Evolutionary conservation across 2,888 invertebrate species (phyloP).

Genomic region (Euplagia quadripunctaria): DNA sequence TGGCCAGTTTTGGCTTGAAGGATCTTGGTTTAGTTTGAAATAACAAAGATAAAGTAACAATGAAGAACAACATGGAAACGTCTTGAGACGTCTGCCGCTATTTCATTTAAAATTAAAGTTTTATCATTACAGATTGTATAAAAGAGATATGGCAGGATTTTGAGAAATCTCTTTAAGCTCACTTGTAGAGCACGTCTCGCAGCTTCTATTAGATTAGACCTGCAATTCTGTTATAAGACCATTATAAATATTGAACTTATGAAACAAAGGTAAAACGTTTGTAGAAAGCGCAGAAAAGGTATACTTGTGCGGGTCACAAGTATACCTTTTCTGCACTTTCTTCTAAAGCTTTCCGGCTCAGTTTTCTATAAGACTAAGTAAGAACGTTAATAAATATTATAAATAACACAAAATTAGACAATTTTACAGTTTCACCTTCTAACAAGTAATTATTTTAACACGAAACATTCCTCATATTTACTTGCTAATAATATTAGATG

Average conservation of each 20-base stretch:
- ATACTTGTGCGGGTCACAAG: neutral
- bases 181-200: slow-evolving; percentile 49
- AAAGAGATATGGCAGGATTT: slow-evolving; percentile 44
- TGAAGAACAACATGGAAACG: slow-evolving; percentile 24
- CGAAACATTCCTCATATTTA: neutral
- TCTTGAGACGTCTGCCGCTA: slow-evolving; percentile 31
- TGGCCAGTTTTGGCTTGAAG: neutral
- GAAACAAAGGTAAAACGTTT: slow-evolving; percentile 31
- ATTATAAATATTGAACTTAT: slow-evolving; percentile 52
- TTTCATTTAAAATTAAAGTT: slow-evolving; percentile 54
- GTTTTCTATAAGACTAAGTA: slow-evolving; percentile 24
- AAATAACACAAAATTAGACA: neutral
- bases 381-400: neutral
- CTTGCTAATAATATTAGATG: neutral
- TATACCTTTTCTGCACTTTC: too few species aligned
- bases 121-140: slow-evolving; percentile 57
- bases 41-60: slow-evolving; percentile 38
- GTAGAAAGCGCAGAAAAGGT: neutral
- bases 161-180: slow-evolving; percentile 47
- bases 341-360: slow-evolving; percentile 19
- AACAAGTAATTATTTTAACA: neutral
- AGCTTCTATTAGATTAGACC: slow-evolving; percentile 46
- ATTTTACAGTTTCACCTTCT: neutral
- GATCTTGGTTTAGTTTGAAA: slow-evolving; percentile 33
- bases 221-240: slow-evolving; percentile 48